Conservation (phyloP, 2,113 vertebrate genomes). For the Rutilus rutilus region DNA sequence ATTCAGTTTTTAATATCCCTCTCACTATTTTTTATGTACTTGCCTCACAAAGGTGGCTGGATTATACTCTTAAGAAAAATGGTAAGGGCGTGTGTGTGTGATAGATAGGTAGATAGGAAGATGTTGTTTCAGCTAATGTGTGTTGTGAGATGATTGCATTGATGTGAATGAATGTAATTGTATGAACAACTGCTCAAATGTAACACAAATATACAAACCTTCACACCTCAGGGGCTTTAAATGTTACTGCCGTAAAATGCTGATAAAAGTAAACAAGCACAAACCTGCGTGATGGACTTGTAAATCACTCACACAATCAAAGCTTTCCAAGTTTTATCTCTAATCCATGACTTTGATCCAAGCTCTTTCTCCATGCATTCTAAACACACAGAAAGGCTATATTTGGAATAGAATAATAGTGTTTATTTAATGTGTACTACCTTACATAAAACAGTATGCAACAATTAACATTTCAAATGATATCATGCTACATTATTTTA, state of each 20-base stretch:
- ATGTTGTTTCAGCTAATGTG: background rate
- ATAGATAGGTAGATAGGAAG: no score
- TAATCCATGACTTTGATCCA: slow-evolving; percentile 3
- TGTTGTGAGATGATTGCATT: background rate
- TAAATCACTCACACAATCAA: background rate
- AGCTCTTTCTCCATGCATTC: background rate
- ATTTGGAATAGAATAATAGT: background rate
- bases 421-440: background rate
- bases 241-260: background rate
- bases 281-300: background rate
- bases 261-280: slow-evolving; percentile 10
- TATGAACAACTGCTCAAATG: background rate
- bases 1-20: background rate
- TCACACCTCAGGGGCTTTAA: background rate
- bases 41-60: background rate
- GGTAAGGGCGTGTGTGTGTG: background rate
- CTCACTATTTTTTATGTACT: background rate
- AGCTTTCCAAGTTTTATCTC: slow-evolving; percentile 5
- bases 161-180: slow-evolving; percentile 12
- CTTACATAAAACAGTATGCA: background rate
- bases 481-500: background rate
- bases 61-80: background rate
- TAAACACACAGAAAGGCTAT: background rate
- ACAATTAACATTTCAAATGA: background rate
- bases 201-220: slow-evolving; percentile 2